A percentile compares a stretch with the other conserved stretches of the same genome.
These are phyloP conservation scores for Pyrrhosoma nymphula DNA, from an alignment of 2,888 invertebrate genomes.

Conservation along the genomic window DNA sequence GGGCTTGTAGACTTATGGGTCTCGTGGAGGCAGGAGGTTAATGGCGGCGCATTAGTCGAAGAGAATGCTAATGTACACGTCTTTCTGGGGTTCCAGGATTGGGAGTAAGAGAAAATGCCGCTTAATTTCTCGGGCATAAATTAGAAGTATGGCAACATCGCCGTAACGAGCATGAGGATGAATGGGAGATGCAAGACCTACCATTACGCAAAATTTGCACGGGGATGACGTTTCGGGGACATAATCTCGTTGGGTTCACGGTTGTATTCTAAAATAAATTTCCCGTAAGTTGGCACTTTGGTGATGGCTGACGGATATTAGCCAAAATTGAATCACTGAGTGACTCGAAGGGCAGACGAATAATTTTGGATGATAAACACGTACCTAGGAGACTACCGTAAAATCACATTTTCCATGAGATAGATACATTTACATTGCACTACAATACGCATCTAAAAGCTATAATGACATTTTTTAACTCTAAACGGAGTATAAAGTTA, in stretches of 20 bases:
- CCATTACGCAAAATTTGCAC: not conserved
- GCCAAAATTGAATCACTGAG: too few relatives aligned
- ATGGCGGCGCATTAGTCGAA: not conserved
- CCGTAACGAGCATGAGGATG: not conserved
- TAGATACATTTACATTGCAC: too few relatives aligned
- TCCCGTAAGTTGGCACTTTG: not conserved
- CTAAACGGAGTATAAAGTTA: too few relatives aligned
- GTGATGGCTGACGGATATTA: too few relatives aligned
- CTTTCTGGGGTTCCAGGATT: not conserved
- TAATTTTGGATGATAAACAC: too few relatives aligned
- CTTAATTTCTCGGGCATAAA: not conserved
- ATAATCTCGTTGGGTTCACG: not conserved
- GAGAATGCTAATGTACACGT: not conserved
- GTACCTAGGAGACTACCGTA: too few relatives aligned
- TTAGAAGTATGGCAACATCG: not conserved
- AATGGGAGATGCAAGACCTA: not conserved
- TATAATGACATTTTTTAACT: too few relatives aligned
- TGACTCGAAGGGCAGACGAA: too few relatives aligned
- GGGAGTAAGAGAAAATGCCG: not conserved
- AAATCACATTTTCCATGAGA: too few relatives aligned
- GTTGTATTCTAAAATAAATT: not conserved
- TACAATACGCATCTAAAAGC: too few relatives aligned
- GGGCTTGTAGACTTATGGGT: not conserved
- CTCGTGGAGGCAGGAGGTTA: not conserved
- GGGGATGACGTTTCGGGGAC: not conserved